Evolutionary conservation across 2,888 invertebrate genomes (phyloP).

Genomic region (Rhagium mordax): DNA sequence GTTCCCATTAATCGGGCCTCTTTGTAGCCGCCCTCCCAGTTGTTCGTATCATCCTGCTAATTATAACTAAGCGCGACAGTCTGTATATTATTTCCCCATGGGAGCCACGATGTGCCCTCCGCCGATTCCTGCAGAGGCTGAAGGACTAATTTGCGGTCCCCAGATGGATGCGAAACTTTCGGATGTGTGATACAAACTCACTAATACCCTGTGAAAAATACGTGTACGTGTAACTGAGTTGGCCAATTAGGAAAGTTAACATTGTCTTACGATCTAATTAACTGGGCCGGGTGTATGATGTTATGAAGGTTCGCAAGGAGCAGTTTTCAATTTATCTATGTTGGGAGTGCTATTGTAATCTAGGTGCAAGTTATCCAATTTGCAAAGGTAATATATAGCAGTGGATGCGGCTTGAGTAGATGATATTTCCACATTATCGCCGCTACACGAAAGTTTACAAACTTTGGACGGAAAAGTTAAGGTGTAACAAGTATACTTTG

Average conservation of each 20-base stretch:
- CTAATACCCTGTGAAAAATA: constrained; percentile 21
- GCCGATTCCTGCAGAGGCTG: constrained; percentile 30
- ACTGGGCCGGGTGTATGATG: background rate
- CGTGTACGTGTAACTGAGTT: background rate
- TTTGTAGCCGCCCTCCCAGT: background rate
- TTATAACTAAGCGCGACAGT: constrained; percentile 38
- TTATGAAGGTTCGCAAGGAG: constrained; percentile 1
- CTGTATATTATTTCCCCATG: constrained; percentile 36
- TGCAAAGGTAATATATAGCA: background rate
- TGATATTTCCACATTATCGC: too few relatives aligned
- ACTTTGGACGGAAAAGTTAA: too few relatives aligned
- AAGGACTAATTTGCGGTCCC: constrained; percentile 55
- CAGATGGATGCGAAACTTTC: constrained; percentile 50
- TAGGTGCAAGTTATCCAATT: background rate
- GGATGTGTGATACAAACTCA: constrained; percentile 26
- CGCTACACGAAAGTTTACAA: too few relatives aligned
- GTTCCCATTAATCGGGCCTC: background rate
- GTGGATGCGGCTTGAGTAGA: too few relatives aligned
- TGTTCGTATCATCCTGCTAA: constrained; percentile 24
- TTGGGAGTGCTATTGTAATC: background rate
- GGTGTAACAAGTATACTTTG: too few relatives aligned
- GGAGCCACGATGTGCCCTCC: constrained; percentile 36
- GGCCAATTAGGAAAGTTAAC: constrained; percentile 18
- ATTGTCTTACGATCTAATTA: constrained; percentile 17
- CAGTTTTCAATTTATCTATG: background rate